Conservation (phyloP, 1,140 invertebrate genomes). For the Eriocheir sinensis region DNA sequence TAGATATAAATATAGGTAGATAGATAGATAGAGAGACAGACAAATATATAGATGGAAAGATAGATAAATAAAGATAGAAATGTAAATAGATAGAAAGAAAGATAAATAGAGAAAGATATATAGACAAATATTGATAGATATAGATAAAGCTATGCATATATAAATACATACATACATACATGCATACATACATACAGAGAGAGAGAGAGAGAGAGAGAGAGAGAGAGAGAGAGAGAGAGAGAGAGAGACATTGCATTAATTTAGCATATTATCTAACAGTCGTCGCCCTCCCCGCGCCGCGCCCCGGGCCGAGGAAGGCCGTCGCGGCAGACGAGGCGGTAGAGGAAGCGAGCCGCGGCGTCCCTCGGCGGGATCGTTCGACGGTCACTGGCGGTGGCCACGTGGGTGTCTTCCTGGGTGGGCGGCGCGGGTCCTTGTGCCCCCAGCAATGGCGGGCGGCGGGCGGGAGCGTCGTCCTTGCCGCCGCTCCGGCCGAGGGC, state of each 20-base stretch:
- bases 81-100: too few species aligned
- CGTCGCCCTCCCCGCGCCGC: neutral
- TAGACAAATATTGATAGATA: neutral
- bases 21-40: slow-evolving; percentile 46
- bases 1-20: slow-evolving; percentile 2
- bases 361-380: neutral
- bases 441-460: neutral
- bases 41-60: slow-evolving; percentile 8
- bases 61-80: too few species aligned
- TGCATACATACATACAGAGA: slow-evolving; percentile 32
- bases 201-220: slow-evolving; percentile 55
- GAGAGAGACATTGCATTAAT: neutral
- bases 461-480: slow-evolving; percentile 6
- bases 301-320: neutral
- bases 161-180: slow-evolving; percentile 5
- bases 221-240: slow-evolving; percentile 55
- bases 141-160: slow-evolving; percentile 4
- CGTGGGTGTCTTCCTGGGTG: neutral
- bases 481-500: neutral
- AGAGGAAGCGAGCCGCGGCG: neutral
- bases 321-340: neutral
- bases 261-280: neutral
- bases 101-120: too few species aligned
- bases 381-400: neutral
- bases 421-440: neutral